Percentiles rank a stretch among this genome's conserved stretches.
Evolutionary conservation across 1,140 invertebrate species (phyloP).

Genomic region (Harpegnathos saltator): DNA sequence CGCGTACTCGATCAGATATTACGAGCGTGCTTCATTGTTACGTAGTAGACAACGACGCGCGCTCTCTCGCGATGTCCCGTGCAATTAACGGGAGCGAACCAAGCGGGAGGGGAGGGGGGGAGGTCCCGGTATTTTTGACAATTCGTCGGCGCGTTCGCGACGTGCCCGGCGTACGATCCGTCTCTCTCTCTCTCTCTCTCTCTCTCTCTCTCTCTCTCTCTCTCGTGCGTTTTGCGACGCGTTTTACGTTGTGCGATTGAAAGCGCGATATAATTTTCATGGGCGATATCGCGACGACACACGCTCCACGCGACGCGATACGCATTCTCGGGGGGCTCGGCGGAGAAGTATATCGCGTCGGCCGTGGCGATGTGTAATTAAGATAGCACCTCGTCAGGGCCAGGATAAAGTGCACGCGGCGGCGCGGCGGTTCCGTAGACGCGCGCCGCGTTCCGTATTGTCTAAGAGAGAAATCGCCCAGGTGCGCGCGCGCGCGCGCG

Average conservation of each 20-base stretch:
- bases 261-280: neutral
- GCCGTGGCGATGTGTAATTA: constrained; percentile 69
- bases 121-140: neutral
- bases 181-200: too few species aligned
- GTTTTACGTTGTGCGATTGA: too few species aligned
- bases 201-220: too few species aligned
- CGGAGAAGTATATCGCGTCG: constrained; percentile 24
- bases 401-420: constrained; percentile 64
- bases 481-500: constrained; percentile 50
- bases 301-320: neutral
- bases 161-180: too few species aligned
- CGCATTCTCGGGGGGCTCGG: constrained; percentile 17
- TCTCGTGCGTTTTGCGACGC: too few species aligned
- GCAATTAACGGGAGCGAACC: constrained; percentile 27
- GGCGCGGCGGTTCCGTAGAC: too few species aligned
- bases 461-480: constrained; percentile 53
- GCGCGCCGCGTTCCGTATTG: constrained; percentile 44
- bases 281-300: neutral
- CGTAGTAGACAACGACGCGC: constrained; percentile 31
- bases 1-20: constrained; percentile 35
- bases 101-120: neutral
- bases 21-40: constrained; percentile 27
- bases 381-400: constrained; percentile 66
- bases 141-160: neutral
- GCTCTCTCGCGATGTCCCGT: neutral